Evolutionary conservation across 2,888 invertebrate genomes (phyloP), one percentile per base, ranked within the genome.

Genomic region (Cartodere bifasciata): DNA sequence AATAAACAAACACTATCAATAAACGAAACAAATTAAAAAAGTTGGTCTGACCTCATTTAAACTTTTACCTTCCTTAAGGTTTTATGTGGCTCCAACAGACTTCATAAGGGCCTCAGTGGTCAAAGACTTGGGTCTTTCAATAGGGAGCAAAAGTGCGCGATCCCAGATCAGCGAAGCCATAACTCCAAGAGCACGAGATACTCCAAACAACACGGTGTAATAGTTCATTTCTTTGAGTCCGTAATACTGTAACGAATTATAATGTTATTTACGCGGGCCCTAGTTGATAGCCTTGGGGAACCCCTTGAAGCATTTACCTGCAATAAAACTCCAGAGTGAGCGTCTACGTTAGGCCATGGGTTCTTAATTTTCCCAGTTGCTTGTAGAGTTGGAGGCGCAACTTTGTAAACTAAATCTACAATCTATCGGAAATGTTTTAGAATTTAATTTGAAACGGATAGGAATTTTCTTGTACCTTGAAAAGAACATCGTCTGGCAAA

Each of bases 321-420:
- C 22, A 67, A 57, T 40, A 84, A 63, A 13, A 81, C 85, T 43
- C 88, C 88, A 38, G 85, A 85, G 62, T 88, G 87, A 33, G 88
- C 86, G 59, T 90, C 88, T 46, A 90, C 87, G 63, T 90, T 88
- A 42, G 88, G 88, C 86, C 86, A 90, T 38, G 88, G 88, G 68
- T 88, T 88, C 69, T 83, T 80, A 10, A 85, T 85, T 61, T 88
- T 88, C 48, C 87, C 87, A 42, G 77, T 75, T 53, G 82, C 82
- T 45, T 76, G 67, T 24, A 88, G 74, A 42, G 87, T 72, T 48
- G 79, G 76, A 12, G 88, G 88, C 25, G 83, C 83, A 35, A 87
- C 68, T 60, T 85, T 81, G 69, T 82, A 90, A 24, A 87, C 65
- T 52, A 76, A 75, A 13, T 82, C 72, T 14, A 87, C 87, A 45